Percentiles rank a stretch among this genome's conserved stretches.
These are phyloP conservation scores for Heliconius congener DNA, from an alignment of 1,140 invertebrate species.

Conservation along the genomic window DNA sequence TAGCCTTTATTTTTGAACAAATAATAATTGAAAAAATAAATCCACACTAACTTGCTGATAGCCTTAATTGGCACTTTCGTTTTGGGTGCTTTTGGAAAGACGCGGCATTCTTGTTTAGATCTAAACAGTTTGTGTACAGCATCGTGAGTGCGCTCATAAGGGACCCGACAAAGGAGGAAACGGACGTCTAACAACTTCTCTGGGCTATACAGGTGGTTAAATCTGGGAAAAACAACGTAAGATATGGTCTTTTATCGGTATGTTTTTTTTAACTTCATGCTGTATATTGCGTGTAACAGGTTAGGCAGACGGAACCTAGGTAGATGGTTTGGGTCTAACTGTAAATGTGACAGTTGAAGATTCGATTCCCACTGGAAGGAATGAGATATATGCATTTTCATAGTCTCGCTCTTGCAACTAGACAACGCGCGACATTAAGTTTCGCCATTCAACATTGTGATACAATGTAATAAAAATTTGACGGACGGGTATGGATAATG, in stretches of 20 bases:
- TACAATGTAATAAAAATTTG: no score
- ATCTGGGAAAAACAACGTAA: slow-evolving; percentile 77
- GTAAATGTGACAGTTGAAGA: no score
- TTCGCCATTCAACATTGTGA: no score
- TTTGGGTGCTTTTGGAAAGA: slow-evolving; percentile 66
- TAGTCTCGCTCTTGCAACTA: no score
- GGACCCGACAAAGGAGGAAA: slow-evolving; percentile 68
- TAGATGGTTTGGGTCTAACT: no score
- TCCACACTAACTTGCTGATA: slow-evolving; percentile 3
- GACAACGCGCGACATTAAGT: no score
- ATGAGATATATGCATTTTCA: no score
- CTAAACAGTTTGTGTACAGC: slow-evolving; percentile 48
- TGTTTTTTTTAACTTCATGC: neutral
- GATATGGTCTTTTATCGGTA: neutral
- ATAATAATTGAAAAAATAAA: neutral
- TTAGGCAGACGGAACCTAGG: no score
- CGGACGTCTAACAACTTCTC: slow-evolving; percentile 76
- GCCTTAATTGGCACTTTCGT: slow-evolving; percentile 35
- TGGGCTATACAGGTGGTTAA: slow-evolving; percentile 60
- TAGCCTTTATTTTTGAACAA: no score
- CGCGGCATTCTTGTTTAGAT: slow-evolving; percentile 35
- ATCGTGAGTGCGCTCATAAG: slow-evolving; percentile 59
- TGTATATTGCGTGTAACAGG: neutral
- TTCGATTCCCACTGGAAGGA: no score
- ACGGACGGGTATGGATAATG: no score